These are phyloP conservation scores for Notechis scutatus DNA, from an alignment of 2,113 vertebrate species.

Conservation along the genomic window DNA sequence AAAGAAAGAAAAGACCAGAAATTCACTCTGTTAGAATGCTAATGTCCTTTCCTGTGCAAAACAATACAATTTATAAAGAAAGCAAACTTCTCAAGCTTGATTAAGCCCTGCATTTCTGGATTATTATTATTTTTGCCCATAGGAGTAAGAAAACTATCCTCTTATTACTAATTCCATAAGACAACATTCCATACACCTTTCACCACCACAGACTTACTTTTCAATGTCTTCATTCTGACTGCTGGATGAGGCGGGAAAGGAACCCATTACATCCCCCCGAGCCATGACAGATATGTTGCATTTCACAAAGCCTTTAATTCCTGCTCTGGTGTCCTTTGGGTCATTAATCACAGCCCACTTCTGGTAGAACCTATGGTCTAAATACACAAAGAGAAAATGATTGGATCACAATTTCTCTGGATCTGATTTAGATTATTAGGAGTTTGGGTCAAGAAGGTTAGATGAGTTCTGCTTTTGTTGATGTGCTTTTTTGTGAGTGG, in stretches of 20 bases:
- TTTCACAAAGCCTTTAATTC: conserved; percentile 90
- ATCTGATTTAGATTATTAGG: not conserved
- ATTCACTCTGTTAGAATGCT: not conserved
- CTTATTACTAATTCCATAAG: not conserved
- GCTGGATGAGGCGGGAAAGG: conserved; percentile 57
- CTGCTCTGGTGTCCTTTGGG: conserved; percentile 82
- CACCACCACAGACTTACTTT: conserved; percentile 71
- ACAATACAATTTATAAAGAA: not conserved
- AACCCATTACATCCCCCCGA: conserved; percentile 74
- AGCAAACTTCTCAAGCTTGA: not conserved
- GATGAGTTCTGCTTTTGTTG: not conserved
- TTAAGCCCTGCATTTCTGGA: not conserved
- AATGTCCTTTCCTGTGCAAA: not conserved
- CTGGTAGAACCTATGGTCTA: conserved; percentile 91
- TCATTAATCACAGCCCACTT: conserved; percentile 94
- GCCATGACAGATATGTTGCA: conserved; percentile 80
- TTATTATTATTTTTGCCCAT: no score
- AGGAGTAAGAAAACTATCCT: not conserved
- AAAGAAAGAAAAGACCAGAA: not conserved
- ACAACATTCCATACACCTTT: not conserved
- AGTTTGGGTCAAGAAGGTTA: not conserved
- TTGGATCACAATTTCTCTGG: not conserved
- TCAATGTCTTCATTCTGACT: conserved; percentile 81
- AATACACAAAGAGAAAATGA: not conserved
- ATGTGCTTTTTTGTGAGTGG: not conserved